Base-by-base conservation (phyloP, 2,797 vertebrate genomes). In the Chelonia mydas region DNA sequence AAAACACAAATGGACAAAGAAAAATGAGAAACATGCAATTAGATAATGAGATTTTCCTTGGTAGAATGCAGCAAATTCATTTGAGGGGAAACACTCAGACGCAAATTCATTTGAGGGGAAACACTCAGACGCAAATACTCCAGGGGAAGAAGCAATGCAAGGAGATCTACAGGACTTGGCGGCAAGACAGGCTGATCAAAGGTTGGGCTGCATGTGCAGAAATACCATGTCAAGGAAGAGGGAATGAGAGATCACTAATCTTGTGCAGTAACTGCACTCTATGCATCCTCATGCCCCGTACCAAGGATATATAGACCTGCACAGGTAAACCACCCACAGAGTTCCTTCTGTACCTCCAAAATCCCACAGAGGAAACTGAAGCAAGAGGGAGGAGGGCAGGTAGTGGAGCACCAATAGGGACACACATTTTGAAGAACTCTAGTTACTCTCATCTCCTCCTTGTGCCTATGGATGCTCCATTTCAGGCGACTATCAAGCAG, bases 21-120 rank as follows among this genome's bases (percentile, higher is more conserved):
- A 97, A 96, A 93, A 47, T 96, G 95, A 97, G 92, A 97, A 95
- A 87, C 78, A 95, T 89, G 95, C 96, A 97, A 97, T 97, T 97
- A 97, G 96, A 97, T 61, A 97, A 96, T 90, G 94, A 96, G 94
- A 90, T 87, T 97, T 96, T 97, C 96, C 97, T 97, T 97, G 94
- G 95, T 88, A 97, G 97, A 97, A 94, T 90, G 87, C 93, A 95
- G 92, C 0, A 7, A 95, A 97, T 95, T 97, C 94, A 95, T 93
- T 89, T 90, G 94, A 93, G 85, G 93, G 94, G 97, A 97, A 96
- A 96, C 93, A 96, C 95, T 92, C 81, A 90, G 84, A 95, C 94
- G 94, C 92, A 96, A 97, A 95, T 96, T 97, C 94, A 95, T 93
- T 89, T 90, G 94, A 93, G 85, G 93, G 94, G 97, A 97, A 96